Evolutionary conservation across 2,113 vertebrate genomes (phyloP).

Genomic region (Varanus komodoensis): DNA sequence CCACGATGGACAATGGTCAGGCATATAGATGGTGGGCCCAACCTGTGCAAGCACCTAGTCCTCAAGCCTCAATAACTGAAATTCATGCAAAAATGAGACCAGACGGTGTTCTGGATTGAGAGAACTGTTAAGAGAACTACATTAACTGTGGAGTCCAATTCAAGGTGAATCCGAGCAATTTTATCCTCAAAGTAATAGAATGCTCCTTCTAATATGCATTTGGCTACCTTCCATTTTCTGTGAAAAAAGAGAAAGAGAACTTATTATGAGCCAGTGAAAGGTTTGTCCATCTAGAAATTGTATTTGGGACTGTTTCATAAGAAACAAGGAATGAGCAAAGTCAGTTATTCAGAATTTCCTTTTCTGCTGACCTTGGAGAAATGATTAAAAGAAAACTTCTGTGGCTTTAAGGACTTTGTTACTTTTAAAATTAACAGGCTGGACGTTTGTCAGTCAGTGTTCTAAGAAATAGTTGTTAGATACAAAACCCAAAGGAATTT

Average conservation of each 20-base stretch:
- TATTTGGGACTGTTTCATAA: conserved; percentile 35
- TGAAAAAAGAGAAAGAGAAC: not conserved
- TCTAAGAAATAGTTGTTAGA: not conserved
- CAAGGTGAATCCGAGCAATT: too few relatives aligned
- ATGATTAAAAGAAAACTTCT: conserved; percentile 37
- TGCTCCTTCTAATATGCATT: not conserved
- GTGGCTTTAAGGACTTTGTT: conserved; percentile 1
- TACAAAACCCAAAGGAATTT: not conserved
- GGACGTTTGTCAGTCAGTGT: not conserved
- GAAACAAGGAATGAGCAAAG: conserved; percentile 20
- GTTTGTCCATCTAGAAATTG: conserved; percentile 8
- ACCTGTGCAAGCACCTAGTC: too few relatives aligned
- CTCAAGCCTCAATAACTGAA: too few relatives aligned
- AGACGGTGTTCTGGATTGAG: too few relatives aligned
- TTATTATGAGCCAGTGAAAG: conserved; percentile 4
- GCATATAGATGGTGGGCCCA: too few relatives aligned
- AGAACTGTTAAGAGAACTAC: too few relatives aligned
- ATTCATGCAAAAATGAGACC: too few relatives aligned
- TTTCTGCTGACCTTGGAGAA: conserved; percentile 24
- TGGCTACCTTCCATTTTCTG: conserved; percentile 10
- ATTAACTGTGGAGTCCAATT: too few relatives aligned
- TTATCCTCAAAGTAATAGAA: conserved; percentile 20
- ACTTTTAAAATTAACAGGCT: conserved; percentile 1
- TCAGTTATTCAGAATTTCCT: conserved; percentile 14
- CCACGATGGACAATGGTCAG: too few relatives aligned